These are phyloP conservation scores for Poeciliopsis occidentalis DNA, from an alignment of 2,113 vertebrate species.

Conservation along the genomic window DNA sequence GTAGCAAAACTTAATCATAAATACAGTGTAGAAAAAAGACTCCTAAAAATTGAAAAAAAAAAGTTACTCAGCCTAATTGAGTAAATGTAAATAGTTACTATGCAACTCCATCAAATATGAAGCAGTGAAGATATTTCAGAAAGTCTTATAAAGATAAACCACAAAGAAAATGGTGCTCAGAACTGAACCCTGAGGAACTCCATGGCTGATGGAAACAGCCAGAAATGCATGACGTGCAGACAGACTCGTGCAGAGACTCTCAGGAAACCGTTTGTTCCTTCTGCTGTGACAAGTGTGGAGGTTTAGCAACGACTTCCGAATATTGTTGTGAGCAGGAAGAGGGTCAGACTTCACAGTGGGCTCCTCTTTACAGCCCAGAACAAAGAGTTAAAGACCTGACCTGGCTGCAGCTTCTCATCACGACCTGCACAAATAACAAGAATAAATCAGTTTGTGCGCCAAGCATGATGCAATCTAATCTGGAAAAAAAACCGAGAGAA, in stretches of 20 bases:
- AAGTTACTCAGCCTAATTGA: too few species aligned
- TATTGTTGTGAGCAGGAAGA: constrained; percentile 57
- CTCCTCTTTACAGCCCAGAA: not conserved
- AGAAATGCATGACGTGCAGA: constrained; percentile 7
- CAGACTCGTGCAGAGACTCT: constrained; percentile 1
- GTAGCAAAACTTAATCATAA: too few species aligned
- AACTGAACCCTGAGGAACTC: too few species aligned
- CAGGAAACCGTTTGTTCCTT: constrained; percentile 21
- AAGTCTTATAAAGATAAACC: too few species aligned
- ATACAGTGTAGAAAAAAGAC: too few species aligned
- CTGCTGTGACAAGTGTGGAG: constrained; percentile 48
- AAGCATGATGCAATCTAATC: not conserved
- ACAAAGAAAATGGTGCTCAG: too few species aligned
- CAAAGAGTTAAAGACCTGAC: not conserved
- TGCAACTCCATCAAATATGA: too few species aligned
- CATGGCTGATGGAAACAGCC: too few species aligned
- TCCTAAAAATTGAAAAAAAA: too few species aligned
- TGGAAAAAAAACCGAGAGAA: not conserved
- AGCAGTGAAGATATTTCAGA: too few species aligned
- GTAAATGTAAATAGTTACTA: too few species aligned
- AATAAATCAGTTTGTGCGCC: not conserved
- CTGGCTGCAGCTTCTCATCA: not conserved
- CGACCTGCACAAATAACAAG: not conserved
- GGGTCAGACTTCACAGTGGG: constrained; percentile 4
- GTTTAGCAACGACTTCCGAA: constrained; percentile 66